Evolutionary conservation across 2,888 invertebrate species (phyloP).

Genomic region (Cartodere bifasciata): DNA sequence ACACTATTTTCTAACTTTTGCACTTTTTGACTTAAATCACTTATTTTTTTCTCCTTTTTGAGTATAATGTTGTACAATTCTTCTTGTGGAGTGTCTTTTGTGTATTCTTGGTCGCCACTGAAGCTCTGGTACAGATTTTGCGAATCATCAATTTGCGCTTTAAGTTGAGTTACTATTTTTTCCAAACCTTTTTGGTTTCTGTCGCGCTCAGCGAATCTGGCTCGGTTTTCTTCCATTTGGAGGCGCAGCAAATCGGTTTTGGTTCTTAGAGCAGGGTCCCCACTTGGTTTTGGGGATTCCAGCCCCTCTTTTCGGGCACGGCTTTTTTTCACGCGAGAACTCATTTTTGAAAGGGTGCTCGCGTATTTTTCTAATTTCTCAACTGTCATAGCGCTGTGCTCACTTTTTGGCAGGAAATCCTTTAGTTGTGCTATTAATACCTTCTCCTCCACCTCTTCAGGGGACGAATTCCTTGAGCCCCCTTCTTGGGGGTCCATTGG

Average conservation of each 20-base stretch:
- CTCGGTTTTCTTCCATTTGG: slow-evolving; percentile 41
- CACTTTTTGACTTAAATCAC: slow-evolving; percentile 55
- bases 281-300: slow-evolving; percentile 13
- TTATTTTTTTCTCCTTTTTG: slow-evolving; percentile 49
- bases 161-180: slow-evolving; percentile 39
- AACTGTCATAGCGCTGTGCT: slow-evolving; percentile 30
- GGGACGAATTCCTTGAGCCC: too few species aligned
- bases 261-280: slow-evolving; percentile 22
- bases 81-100: slow-evolving; percentile 26
- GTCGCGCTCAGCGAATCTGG: slow-evolving; percentile 40
- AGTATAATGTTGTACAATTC: slow-evolving; percentile 36
- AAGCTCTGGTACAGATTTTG: slow-evolving; percentile 29
- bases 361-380: slow-evolving; percentile 36
- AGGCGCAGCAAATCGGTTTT: slow-evolving; percentile 40
- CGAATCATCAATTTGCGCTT: slow-evolving; percentile 41
- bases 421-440: slow-evolving; percentile 33
- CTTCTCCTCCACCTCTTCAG: slow-evolving; percentile 33
- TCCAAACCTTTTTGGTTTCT: slow-evolving; percentile 40
- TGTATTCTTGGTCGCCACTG: slow-evolving; percentile 28
- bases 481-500: too few species aligned
- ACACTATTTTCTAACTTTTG: slow-evolving; percentile 62
- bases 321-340: slow-evolving; percentile 27
- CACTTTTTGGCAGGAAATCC: slow-evolving; percentile 33
- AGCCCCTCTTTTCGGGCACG: slow-evolving; percentile 22
- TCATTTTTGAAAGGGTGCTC: slow-evolving; percentile 31